Conservation (phyloP, 1,140 invertebrate species). For the Drosophila repletoides region DNA sequence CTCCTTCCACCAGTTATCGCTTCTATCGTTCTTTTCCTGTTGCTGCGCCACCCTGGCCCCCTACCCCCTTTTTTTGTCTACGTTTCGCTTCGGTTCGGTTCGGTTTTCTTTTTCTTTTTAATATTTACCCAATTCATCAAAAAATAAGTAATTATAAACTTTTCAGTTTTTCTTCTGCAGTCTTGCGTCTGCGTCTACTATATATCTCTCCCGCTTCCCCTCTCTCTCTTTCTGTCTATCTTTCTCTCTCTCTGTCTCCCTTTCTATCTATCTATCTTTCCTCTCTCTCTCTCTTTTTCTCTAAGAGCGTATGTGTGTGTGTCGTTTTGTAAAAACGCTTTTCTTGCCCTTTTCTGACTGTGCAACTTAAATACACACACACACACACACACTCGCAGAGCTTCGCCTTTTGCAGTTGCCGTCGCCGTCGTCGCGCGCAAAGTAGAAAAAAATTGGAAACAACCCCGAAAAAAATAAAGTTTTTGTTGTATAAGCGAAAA, state of each 20-base stretch:
- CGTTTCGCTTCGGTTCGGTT: slow-evolving; percentile 8
- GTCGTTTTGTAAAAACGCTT: slow-evolving; percentile 74
- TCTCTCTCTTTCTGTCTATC: neutral
- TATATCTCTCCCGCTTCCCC: slow-evolving; percentile 1
- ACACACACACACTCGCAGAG: slow-evolving; percentile 29
- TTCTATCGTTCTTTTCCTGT: slow-evolving; percentile 30
- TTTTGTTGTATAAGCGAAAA: slow-evolving; percentile 82
- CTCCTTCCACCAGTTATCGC: slow-evolving; percentile 25
- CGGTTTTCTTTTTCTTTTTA: slow-evolving; percentile 53
- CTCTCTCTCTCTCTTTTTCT: slow-evolving; percentile 3
- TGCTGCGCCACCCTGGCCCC: neutral
- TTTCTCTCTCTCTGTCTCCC: slow-evolving; percentile 1
- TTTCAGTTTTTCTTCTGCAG: slow-evolving; percentile 77
- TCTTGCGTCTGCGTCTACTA: slow-evolving; percentile 66
- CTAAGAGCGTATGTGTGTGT: slow-evolving; percentile 43
- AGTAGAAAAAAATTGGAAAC: slow-evolving; percentile 75
- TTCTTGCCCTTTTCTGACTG: slow-evolving; percentile 65
- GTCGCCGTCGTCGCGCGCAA: slow-evolving; percentile 35
- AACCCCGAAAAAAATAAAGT: slow-evolving; percentile 81
- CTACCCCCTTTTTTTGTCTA: slow-evolving; percentile 3
- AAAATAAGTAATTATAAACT: slow-evolving; percentile 82
- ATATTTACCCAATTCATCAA: slow-evolving; percentile 82
- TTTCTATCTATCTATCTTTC: slow-evolving; percentile 2
- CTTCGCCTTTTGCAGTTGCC: slow-evolving; percentile 46
- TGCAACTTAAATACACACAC: slow-evolving; percentile 45